phyloP scores from a whole-genome alignment of 1,140 invertebrate species.

The Drosophila malerkotliana region DNA sequence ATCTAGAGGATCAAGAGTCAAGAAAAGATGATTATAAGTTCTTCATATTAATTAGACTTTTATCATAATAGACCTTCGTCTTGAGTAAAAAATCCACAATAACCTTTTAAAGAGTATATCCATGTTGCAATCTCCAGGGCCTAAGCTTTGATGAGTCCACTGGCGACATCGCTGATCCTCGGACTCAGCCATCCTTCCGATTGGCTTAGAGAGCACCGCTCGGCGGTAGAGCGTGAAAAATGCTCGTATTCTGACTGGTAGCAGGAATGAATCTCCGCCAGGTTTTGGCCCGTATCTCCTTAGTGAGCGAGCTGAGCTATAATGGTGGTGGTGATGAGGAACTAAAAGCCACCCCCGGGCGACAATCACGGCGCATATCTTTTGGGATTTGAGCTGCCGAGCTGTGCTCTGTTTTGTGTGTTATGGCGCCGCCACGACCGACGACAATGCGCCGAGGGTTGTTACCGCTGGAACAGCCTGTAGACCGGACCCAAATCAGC shows the following conservation, averaged over 20 bases:
- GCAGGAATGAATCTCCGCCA: conserved; percentile 38
- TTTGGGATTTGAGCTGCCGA: conserved; percentile 68
- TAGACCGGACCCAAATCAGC: conserved; percentile 59
- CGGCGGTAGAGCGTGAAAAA: conserved; percentile 61
- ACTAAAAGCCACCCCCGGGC: conserved; percentile 66
- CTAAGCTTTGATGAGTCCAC: conserved; percentile 39
- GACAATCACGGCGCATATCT: conserved; percentile 77
- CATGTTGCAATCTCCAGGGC: neutral
- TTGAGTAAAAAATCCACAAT: neutral
- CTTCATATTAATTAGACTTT: too few relatives aligned
- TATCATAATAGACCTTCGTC: too few relatives aligned
- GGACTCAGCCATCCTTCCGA: conserved; percentile 65
- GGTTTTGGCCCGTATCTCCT: conserved; percentile 2
- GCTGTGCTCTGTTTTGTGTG: conserved; percentile 27
- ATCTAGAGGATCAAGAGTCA: too few relatives aligned
- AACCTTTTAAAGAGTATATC: neutral
- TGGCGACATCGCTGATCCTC: conserved; percentile 59
- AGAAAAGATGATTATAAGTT: too few relatives aligned
- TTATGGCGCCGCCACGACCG: conserved; percentile 83
- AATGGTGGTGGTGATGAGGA: conserved; percentile 16
- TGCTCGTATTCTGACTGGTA: conserved; percentile 75
- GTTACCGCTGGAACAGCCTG: conserved; percentile 44
- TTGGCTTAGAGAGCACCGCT: conserved; percentile 55
- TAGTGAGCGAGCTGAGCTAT: neutral
- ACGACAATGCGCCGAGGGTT: conserved; percentile 82